Conservation (phyloP, 2,888 invertebrate species). For the Melipona bicolor region DNA sequence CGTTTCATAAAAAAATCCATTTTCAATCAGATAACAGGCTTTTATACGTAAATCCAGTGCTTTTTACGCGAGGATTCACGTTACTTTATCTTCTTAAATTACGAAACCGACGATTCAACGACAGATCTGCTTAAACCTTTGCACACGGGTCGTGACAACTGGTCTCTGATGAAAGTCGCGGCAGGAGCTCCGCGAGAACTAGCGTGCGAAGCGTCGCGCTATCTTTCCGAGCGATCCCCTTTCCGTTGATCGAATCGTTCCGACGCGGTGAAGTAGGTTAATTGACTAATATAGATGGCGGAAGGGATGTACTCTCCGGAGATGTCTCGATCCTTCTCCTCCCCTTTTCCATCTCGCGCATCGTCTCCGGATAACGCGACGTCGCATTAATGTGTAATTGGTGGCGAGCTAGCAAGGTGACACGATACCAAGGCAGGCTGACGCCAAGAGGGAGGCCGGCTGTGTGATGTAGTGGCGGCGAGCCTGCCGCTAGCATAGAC, state of each 20-base stretch:
- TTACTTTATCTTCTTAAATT: background rate
- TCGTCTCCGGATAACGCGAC: constrained; percentile 73
- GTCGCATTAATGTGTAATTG: constrained; percentile 79
- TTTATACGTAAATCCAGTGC: too few relatives aligned
- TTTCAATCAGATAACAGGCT: too few relatives aligned
- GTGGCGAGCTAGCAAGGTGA: constrained; percentile 74
- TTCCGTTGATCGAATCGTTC: constrained; percentile 56
- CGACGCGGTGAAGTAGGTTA: constrained; percentile 73
- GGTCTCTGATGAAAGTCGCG: constrained; percentile 33
- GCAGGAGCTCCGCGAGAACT: background rate
- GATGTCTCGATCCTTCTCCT: constrained; percentile 38
- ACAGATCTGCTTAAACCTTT: background rate
- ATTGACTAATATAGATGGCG: constrained; percentile 71
- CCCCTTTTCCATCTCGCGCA: constrained; percentile 59
- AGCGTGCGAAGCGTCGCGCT: constrained; percentile 14
- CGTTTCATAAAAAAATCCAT: too few relatives aligned
- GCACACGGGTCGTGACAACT: background rate
- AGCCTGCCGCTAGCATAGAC: constrained; percentile 77
- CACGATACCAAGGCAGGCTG: constrained; percentile 66
- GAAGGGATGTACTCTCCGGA: constrained; percentile 70
- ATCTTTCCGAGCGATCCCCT: constrained; percentile 34
- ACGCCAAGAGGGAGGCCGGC: constrained; percentile 71
- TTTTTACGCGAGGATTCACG: background rate
- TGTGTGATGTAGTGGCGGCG: constrained; percentile 77
- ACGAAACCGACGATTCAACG: background rate